These are phyloP conservation scores for Lamproptera curius DNA, from an alignment of 2,888 invertebrate species.

Conservation along the genomic window DNA sequence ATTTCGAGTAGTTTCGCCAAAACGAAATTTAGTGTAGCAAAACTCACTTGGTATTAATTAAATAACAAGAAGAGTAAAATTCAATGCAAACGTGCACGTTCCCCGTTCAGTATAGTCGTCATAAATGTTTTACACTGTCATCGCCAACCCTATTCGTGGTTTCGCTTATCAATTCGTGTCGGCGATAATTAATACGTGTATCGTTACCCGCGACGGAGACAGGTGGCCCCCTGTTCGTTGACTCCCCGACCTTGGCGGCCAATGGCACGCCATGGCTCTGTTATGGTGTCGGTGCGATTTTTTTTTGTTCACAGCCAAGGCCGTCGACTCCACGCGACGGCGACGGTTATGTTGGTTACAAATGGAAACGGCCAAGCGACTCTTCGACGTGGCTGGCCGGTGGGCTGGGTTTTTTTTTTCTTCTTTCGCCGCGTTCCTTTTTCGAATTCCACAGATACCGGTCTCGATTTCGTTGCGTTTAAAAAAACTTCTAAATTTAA, in stretches of 20 bases:
- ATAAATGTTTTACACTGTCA: too few species aligned
- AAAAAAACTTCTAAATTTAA: too few species aligned
- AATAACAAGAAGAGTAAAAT: too few species aligned
- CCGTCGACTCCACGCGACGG: constrained; percentile 45
- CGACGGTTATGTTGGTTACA: constrained; percentile 38
- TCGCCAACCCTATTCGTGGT: constrained; percentile 7
- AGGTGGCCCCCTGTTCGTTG: constrained; percentile 69
- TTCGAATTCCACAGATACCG: constrained; percentile 17
- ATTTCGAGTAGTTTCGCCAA: too few species aligned
- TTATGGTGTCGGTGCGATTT: constrained; percentile 45
- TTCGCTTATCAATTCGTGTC: constrained; percentile 28
- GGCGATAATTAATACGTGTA: constrained; percentile 45
- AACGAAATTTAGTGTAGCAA: too few species aligned
- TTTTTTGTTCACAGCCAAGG: constrained; percentile 57
- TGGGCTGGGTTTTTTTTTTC: too few species aligned
- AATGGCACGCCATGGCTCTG: constrained; percentile 55
- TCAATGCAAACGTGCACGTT: too few species aligned
- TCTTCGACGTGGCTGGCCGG: constrained; percentile 26
- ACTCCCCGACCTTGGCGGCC: constrained; percentile 65
- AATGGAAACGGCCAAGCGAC: constrained; percentile 32
- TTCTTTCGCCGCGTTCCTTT: neutral
- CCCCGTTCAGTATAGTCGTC: too few species aligned
- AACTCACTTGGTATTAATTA: too few species aligned
- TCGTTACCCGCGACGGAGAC: constrained; percentile 54
- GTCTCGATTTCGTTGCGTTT: constrained; percentile 16